Conservation (phyloP, 2,113 vertebrate genomes). For the Cynoglossus semilaevis region DNA sequence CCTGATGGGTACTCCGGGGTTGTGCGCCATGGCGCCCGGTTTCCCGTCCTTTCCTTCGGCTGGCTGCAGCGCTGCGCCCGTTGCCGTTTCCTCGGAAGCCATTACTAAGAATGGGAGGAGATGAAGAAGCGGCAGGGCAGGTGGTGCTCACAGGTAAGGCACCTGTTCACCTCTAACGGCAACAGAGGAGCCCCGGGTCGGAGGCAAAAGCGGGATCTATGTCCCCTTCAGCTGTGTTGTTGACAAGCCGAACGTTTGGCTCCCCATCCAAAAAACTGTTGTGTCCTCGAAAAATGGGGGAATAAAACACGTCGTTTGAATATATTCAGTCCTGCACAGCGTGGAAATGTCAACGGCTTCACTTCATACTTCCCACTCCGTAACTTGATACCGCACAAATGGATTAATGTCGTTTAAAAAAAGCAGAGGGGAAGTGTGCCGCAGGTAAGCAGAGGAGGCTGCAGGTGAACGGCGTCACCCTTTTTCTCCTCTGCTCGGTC, state of each 20-base stretch:
- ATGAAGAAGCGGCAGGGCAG: constrained; percentile 29
- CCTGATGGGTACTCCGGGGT: constrained; percentile 86
- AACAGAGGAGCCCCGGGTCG: constrained; percentile 34
- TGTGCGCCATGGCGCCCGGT: constrained; percentile 70
- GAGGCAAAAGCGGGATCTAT: constrained; percentile 16
- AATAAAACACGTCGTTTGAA: not conserved
- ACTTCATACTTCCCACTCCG: constrained; percentile 40
- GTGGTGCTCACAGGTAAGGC: constrained; percentile 74
- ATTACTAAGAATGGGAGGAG: constrained; percentile 58
- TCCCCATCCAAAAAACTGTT: constrained; percentile 56
- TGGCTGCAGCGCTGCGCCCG: constrained; percentile 39
- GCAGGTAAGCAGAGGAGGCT: constrained; percentile 22
- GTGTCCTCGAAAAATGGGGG: constrained; percentile 7
- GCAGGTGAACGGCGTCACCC: constrained; percentile 1
- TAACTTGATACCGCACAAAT: constrained; percentile 70
- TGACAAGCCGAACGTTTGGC: constrained; percentile 27
- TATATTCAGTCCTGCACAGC: not conserved
- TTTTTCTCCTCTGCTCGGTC: constrained; percentile 21
- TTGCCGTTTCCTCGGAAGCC: constrained; percentile 68
- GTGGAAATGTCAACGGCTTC: constrained; percentile 23
- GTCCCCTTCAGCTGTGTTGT: constrained; percentile 44
- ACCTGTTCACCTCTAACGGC: constrained; percentile 74
- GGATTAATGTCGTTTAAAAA: constrained; percentile 33
- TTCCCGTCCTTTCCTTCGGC: constrained; percentile 54
- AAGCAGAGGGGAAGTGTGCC: constrained; percentile 20